These are phyloP conservation scores for Capitulum mitella DNA, from an alignment of 2,888 invertebrate species.

Conservation along the genomic window DNA sequence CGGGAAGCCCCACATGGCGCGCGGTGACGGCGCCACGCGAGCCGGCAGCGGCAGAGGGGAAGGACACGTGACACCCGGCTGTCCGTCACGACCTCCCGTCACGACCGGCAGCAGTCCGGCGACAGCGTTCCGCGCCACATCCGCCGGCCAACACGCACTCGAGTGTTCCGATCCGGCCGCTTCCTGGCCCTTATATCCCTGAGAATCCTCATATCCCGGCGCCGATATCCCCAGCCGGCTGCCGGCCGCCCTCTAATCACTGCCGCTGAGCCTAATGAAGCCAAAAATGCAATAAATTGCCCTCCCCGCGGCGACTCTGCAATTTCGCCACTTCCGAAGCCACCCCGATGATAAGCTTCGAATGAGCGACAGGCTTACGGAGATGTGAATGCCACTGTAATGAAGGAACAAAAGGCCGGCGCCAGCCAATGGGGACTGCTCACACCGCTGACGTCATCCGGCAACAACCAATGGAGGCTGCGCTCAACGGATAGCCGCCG, in stretches of 20 bases:
- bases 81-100: too few relatives aligned
- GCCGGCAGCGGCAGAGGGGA: too few relatives aligned
- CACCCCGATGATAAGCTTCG: neutral
- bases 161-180: neutral
- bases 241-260: neutral
- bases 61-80: too few relatives aligned
- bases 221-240: neutral
- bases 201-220: neutral
- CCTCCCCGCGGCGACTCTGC: neutral
- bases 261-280: neutral
- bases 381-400: constrained; percentile 41
- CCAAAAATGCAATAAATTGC: constrained; percentile 24
- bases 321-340: neutral
- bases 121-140: constrained; percentile 10
- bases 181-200: neutral
- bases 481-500: neutral
- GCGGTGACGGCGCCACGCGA: neutral
- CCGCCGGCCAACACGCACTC: neutral
- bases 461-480: neutral
- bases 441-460: neutral
- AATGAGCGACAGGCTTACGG: constrained; percentile 40
- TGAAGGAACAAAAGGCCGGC: constrained; percentile 15
- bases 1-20: neutral
- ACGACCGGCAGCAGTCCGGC: too few relatives aligned
- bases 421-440: constrained; percentile 3